A percentile compares a stretch with the other conserved stretches of the same genome.
phyloP scores from a whole-genome alignment of 2,797 vertebrate species.

The Erithacus rubecula region DNA sequence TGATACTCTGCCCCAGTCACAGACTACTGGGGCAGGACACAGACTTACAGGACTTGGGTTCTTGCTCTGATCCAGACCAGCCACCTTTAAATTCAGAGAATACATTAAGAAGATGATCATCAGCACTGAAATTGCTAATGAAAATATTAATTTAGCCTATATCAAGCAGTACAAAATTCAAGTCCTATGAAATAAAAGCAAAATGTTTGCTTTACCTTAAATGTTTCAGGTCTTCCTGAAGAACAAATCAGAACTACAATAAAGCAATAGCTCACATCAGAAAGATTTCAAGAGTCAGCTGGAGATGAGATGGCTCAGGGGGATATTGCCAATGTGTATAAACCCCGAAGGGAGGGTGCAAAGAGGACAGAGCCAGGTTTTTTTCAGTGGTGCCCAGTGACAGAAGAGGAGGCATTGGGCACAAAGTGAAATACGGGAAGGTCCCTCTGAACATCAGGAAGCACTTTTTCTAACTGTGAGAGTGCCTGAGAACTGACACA shows the following conservation, averaged over 20 bases:
- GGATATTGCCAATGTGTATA: not conserved
- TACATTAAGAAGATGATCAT: accelerated
- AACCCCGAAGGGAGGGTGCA: not conserved
- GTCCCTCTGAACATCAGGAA: not conserved
- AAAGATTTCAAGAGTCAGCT: not conserved
- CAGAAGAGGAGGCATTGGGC: not conserved
- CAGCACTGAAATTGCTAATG: not conserved
- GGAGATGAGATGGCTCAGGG: not conserved
- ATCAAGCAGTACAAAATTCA: not conserved
- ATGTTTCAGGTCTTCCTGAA: not conserved
- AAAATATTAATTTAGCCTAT: not conserved
- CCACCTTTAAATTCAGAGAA: not conserved
- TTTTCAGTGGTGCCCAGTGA: not conserved
- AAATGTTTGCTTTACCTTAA: not conserved
- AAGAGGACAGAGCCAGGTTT: not conserved
- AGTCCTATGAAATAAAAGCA: not conserved
- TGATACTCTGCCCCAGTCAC: not conserved
- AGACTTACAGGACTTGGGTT: not conserved
- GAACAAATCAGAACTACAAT: not conserved
- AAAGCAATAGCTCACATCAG: not conserved
- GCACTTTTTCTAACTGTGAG: not conserved
- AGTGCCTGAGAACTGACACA: not conserved
- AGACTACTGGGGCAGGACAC: not conserved
- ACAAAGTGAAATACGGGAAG: not conserved
- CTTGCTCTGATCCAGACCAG: not conserved